Evolutionary conservation across 2,888 invertebrate species (phyloP), one percentile per base, ranked within the genome.

Genomic region (Desoria tigrina): DNA sequence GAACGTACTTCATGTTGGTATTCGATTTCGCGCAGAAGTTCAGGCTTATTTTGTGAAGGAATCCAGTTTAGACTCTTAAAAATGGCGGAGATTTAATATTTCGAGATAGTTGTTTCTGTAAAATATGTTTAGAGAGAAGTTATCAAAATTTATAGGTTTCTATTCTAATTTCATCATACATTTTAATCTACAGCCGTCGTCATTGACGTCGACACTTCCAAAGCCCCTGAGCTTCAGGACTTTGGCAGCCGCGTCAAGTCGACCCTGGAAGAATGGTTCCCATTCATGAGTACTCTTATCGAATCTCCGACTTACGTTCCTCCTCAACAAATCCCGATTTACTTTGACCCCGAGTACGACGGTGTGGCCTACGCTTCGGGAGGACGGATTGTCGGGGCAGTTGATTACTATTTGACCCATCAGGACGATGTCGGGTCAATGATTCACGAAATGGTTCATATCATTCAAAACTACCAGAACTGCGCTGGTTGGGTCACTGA

Each of bases 271-370:
- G 63, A 69, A 1, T 75, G 72, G 73, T 75, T 66, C 60, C 63
- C 66, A 1, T 51, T 27, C 23, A 23, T 73, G 1, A 18, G 16
- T 2, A 21, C 62, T 0, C 14, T 65, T 4, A 60, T 74, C 0
- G n/a, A 69, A 4, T 69, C 71, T 9, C 69, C 70, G 2, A 53
- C 37, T 2, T 74, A 53, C 68, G 14, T 23, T 1, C 63, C 63
- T 1, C 51, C 67, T 3, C 49, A 58, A 24, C 14, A 57, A 11
- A 69, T 75, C 28, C 56, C 53, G 0, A 63, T 75, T 42, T 57
- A 45, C 11, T 75, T 75, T 55, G 73, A 75, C 23, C 75, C 73
- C 2, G 62, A 58, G 39, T 75, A 73, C 49, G 66, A 74, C 21
- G 75, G 73, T 1, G 71, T 72, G 9, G 75, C 75, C 3, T 73